A percentile compares a stretch with the other conserved stretches of the same genome.
Conservation (phyloP, 1,140 invertebrate genomes). For the Lordiphosa collinella region DNA sequence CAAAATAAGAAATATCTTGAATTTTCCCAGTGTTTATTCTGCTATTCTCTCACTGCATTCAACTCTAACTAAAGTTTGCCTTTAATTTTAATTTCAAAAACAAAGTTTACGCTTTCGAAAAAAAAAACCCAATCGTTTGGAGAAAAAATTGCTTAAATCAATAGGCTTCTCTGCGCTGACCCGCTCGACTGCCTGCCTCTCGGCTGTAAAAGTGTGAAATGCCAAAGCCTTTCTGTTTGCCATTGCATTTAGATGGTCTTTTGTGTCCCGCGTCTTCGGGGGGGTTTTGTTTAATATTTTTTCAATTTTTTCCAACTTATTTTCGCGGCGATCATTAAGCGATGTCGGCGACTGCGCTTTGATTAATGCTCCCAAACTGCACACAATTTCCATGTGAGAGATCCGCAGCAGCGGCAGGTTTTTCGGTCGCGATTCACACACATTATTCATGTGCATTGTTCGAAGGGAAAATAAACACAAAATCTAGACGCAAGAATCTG, state of each 20-base stretch:
- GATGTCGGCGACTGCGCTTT: slow-evolving; percentile 65
- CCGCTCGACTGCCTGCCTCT: slow-evolving; percentile 35
- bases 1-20: too few relatives aligned
- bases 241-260: slow-evolving; percentile 59
- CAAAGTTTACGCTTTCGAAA: slow-evolving; percentile 70
- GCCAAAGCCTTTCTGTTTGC: slow-evolving; percentile 66
- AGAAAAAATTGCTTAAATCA: slow-evolving; percentile 64
- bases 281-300: slow-evolving; percentile 46
- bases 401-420: slow-evolving; percentile 60
- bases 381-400: slow-evolving; percentile 49
- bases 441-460: slow-evolving; percentile 78
- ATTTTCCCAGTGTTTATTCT: neutral
- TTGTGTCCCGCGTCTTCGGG: slow-evolving; percentile 23
- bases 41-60: neutral
- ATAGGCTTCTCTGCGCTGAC: slow-evolving; percentile 35
- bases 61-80: slow-evolving; percentile 13
- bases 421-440: slow-evolving; percentile 69
- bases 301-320: slow-evolving; percentile 41
- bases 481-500: slow-evolving; percentile 75
- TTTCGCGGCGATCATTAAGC: slow-evolving; percentile 44
- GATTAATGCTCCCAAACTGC: slow-evolving; percentile 72
- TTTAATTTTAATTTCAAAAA: slow-evolving; percentile 58
- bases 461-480: slow-evolving; percentile 69
- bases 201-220: slow-evolving; percentile 76
- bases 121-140: slow-evolving; percentile 6